These are phyloP conservation scores for Pitangus sulphuratus DNA, from an alignment of 2,797 vertebrate genomes.

Conservation along the genomic window DNA sequence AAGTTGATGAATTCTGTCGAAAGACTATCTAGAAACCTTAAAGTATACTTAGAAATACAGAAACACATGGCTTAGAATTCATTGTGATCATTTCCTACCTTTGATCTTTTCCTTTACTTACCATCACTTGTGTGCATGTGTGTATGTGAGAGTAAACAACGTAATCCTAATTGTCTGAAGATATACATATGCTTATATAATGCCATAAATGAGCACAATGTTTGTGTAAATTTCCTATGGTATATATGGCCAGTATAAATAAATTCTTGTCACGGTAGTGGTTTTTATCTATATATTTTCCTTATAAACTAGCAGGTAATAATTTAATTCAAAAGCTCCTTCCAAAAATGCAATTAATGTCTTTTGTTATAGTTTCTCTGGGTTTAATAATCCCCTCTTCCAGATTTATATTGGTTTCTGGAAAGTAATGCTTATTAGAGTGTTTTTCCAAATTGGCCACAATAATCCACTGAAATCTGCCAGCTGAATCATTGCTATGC, in stretches of 20 bases:
- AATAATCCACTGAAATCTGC: slow-evolving; percentile 67
- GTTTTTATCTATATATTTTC: slow-evolving; percentile 38
- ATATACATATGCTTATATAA: not conserved
- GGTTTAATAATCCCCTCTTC: slow-evolving; percentile 66
- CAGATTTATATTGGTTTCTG: slow-evolving; percentile 73
- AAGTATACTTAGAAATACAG: not conserved
- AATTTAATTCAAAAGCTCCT: slow-evolving; percentile 66
- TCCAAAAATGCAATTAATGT: slow-evolving; percentile 70
- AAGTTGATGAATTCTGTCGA: not conserved
- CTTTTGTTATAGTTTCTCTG: slow-evolving; percentile 72
- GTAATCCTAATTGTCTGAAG: slow-evolving; percentile 43
- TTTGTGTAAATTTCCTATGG: slow-evolving; percentile 38
- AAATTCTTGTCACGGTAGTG: slow-evolving; percentile 13
- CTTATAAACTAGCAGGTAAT: slow-evolving; percentile 69
- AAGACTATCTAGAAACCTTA: not conserved
- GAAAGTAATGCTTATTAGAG: slow-evolving; percentile 63
- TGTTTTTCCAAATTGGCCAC: slow-evolving; percentile 74
- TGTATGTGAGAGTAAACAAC: slow-evolving; percentile 33
- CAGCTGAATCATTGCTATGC: slow-evolving; percentile 71
- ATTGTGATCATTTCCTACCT: not conserved
- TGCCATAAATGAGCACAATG: slow-evolving; percentile 31
- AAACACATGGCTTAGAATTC: slow-evolving; percentile 1
- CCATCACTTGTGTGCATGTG: slow-evolving; percentile 30
- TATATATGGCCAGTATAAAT: slow-evolving; percentile 11
- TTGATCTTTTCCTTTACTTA: slow-evolving; percentile 34